A percentile compares a stretch with the other conserved stretches of the same genome.
Evolutionary conservation across 2,113 vertebrate species (phyloP).

Genomic region (Ivindomyrus marchei): DNA sequence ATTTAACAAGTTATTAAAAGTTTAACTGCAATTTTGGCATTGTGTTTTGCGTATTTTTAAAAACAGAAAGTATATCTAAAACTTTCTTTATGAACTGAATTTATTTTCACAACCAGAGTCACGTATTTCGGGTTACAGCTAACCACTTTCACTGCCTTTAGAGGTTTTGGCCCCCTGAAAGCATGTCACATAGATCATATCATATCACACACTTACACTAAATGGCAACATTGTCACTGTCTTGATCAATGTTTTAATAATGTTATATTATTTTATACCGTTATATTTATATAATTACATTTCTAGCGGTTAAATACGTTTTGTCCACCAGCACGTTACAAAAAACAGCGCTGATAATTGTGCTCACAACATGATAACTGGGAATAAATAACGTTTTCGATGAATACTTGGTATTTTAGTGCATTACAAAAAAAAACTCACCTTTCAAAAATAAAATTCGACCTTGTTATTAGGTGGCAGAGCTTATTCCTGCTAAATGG

Average conservation of each 20-base stretch:
- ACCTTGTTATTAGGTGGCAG: not conserved
- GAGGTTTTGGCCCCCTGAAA: not conserved
- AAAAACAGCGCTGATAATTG: not conserved
- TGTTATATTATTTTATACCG: not conserved
- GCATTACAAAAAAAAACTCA: not conserved
- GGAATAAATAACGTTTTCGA: not conserved
- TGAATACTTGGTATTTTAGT: not conserved
- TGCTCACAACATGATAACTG: not conserved
- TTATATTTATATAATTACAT: not conserved
- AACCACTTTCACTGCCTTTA: not conserved
- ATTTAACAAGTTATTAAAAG: not conserved
- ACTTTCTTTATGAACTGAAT: not conserved
- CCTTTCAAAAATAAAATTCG: not conserved
- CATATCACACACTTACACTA: not conserved
- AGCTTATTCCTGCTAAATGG: not conserved
- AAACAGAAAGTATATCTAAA: not conserved
- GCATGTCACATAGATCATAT: not conserved
- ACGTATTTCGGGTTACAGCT: not conserved
- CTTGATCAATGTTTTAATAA: not conserved
- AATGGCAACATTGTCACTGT: not conserved
- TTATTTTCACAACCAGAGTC: not conserved
- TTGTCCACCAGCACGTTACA: not conserved
- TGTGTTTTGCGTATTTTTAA: too few species aligned
- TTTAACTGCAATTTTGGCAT: not conserved
- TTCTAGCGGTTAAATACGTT: not conserved